A percentile compares a stretch with the other conserved stretches of the same genome.
These are phyloP conservation scores for Vulpes vulpes DNA, from an alignment of 2,113 vertebrate species.

Conservation along the genomic window DNA sequence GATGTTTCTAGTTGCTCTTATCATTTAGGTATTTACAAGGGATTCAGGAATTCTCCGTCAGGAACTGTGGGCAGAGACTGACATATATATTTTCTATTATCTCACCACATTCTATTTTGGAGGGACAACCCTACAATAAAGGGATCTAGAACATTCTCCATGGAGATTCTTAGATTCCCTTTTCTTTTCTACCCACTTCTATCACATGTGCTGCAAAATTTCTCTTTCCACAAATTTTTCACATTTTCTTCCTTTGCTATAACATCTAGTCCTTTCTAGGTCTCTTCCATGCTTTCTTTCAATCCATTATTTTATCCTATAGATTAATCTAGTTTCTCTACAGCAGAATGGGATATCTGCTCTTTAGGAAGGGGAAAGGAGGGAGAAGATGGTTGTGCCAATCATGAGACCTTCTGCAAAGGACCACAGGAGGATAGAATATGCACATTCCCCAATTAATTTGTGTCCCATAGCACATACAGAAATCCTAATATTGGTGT, in stretches of 20 bases:
- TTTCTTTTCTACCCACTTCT: not conserved
- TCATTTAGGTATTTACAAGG: not conserved
- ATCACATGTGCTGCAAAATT: not conserved
- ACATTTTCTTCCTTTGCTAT: not conserved
- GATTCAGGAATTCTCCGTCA: not conserved
- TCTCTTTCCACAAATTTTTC: not conserved
- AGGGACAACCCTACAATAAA: not conserved
- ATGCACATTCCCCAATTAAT: not conserved
- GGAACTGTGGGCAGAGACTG: not conserved
- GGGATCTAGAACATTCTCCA: not conserved
- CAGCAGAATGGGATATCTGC: not conserved
- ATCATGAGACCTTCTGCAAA: not conserved
- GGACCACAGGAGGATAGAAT: not conserved
- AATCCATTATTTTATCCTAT: not conserved
- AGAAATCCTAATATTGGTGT: not conserved
- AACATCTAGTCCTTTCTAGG: not conserved
- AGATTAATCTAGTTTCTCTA: not conserved
- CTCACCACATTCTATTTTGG: not conserved
- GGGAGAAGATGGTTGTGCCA: not conserved
- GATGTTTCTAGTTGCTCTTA: not conserved
- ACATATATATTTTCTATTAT: not conserved
- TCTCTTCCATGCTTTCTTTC: not conserved
- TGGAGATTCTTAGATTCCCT: not conserved
- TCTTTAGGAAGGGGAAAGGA: not conserved
- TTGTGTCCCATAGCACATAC: not conserved